Conservation (phyloP, 2,113 vertebrate genomes). For the Psammodynastes pulverulentus region DNA sequence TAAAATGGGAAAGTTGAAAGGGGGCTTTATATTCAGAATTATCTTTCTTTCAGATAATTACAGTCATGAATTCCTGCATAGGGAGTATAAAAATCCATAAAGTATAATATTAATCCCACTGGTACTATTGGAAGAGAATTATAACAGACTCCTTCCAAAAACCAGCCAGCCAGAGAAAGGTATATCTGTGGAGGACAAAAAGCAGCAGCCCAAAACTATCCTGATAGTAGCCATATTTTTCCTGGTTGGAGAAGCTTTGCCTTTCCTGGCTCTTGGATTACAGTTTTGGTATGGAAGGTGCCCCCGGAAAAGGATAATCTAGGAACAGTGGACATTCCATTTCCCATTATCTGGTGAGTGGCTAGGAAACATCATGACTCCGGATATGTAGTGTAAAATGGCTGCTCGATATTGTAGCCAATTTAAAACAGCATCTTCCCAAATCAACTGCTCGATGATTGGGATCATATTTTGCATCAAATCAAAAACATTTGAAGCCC, state of each 20-base stretch:
- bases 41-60: not conserved
- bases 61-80: not conserved
- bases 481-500: not conserved
- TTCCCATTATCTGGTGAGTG: not conserved
- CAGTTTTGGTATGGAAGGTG: not conserved
- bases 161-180: not conserved
- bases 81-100: not conserved
- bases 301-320: not conserved
- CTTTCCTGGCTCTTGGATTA: not conserved
- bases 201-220: not conserved
- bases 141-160: not conserved
- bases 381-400: not conserved
- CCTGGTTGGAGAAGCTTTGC: not conserved
- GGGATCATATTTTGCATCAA: not conserved
- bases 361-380: not conserved
- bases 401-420: not conserved
- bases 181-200: not conserved
- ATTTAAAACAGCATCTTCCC: not conserved
- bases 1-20: not conserved
- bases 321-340: not conserved
- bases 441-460: not conserved
- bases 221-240: not conserved
- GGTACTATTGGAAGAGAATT: not conserved
- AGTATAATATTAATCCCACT: not conserved
- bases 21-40: not conserved